phyloP scores from a whole-genome alignment of 2,113 vertebrate species.

The Alligator sinensis region DNA sequence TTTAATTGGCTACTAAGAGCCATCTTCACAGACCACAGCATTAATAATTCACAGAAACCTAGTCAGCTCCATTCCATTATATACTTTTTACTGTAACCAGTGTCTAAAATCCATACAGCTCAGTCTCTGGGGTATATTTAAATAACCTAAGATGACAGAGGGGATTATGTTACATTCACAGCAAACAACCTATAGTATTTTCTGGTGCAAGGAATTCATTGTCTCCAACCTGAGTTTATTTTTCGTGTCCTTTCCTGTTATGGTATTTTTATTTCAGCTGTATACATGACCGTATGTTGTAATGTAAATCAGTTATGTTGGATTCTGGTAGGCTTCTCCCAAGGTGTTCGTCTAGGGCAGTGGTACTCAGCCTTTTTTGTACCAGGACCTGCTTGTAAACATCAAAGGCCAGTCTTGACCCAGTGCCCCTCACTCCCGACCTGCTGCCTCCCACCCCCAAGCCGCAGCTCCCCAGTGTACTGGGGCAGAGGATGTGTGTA shows the following conservation, averaged over 20 bases:
- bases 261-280: background rate
- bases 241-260: background rate
- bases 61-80: conserved; percentile 8
- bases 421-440: too few species aligned
- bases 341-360: background rate
- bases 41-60: conserved; percentile 57
- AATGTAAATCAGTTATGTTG: background rate
- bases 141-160: conserved; percentile 3
- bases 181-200: background rate
- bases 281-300: background rate
- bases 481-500: too few species aligned
- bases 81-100: background rate
- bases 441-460: too few species aligned
- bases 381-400: too few species aligned
- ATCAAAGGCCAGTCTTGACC: too few species aligned
- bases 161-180: background rate
- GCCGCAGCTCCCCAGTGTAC: too few species aligned
- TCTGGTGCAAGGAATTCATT: background rate
- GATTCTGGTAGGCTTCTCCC: background rate
- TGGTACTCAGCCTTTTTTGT: too few species aligned
- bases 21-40: background rate
- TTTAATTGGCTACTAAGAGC: background rate
- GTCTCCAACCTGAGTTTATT: background rate
- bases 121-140: background rate
- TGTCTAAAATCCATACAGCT: background rate